A percentile compares a stretch with the other conserved stretches of the same genome.
Evolutionary conservation across 2,888 invertebrate genomes (phyloP).

Genomic region (Tipula lateralis): DNA sequence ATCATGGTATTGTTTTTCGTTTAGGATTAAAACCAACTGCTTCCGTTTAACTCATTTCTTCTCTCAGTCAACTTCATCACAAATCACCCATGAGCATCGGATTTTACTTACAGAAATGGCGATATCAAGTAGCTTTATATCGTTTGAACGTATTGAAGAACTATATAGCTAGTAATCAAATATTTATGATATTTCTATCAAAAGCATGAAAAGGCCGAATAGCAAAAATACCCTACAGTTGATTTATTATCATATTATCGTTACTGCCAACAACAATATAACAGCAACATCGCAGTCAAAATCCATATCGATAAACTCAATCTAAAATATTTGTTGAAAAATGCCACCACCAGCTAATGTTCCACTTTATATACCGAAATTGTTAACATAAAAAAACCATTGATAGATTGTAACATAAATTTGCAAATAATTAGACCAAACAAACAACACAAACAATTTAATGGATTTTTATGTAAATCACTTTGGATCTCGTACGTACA

Average conservation of each 20-base stretch:
- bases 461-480: conserved; percentile 24
- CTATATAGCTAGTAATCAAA: too few relatives aligned
- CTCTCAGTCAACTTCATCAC: too few relatives aligned
- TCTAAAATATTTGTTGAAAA: neutral
- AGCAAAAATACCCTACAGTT: neutral
- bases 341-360: conserved; percentile 19
- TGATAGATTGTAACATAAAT: conserved; percentile 19
- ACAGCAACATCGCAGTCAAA: neutral
- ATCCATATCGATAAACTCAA: neutral
- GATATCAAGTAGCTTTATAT: too few relatives aligned
- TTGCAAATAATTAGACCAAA: conserved; percentile 11
- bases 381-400: neutral
- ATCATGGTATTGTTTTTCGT: too few relatives aligned
- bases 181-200: too few relatives aligned
- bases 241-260: neutral
- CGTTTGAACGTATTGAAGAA: too few relatives aligned
- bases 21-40: too few relatives aligned
- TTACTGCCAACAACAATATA: too few relatives aligned
- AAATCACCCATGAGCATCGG: too few relatives aligned
- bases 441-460: neutral
- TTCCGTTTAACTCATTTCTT: too few relatives aligned
- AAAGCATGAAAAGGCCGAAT: neutral
- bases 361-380: neutral
- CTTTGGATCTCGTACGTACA: neutral
- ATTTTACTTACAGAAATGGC: too few relatives aligned